A percentile compares a stretch with the other conserved stretches of the same genome.
phyloP scores from a whole-genome alignment of 2,888 invertebrate species.

The Hirtodrosophila trivittata region DNA sequence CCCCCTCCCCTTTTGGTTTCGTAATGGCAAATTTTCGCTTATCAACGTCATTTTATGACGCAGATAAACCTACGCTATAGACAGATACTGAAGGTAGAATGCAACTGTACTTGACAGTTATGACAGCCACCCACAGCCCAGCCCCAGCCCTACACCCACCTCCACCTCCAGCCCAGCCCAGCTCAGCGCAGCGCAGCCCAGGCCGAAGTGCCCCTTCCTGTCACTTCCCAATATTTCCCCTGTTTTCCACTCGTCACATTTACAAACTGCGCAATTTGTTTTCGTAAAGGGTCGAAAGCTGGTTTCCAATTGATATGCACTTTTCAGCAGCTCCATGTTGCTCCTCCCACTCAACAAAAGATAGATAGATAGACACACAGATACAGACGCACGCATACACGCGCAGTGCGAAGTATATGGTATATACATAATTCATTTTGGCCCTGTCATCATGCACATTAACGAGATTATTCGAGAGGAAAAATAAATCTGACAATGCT shows the following conservation, averaged over 20 bases:
- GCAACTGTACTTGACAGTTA: conserved; percentile 42
- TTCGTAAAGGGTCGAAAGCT: conserved; percentile 50
- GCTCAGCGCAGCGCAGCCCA: no score
- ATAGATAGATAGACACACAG: conserved; percentile 7
- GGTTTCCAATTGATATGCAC: conserved; percentile 63
- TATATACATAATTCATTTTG: no score
- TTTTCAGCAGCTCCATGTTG: conserved; percentile 22
- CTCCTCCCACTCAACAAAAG: conserved; percentile 1
- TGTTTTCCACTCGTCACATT: background rate
- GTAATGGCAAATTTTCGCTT: conserved; percentile 31
- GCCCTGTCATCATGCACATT: conserved; percentile 33
- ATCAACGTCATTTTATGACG: conserved; percentile 30
- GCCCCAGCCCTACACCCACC: no score
- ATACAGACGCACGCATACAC: background rate
- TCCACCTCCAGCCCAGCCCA: no score
- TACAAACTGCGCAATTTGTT: conserved; percentile 66
- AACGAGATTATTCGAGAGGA: conserved; percentile 26
- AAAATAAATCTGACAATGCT: conserved; percentile 16
- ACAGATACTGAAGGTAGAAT: conserved; percentile 28
- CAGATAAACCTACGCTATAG: conserved; percentile 8
- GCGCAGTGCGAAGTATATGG: no score
- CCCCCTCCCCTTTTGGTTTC: no score
- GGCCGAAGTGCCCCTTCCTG: background rate
- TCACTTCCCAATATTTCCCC: background rate
- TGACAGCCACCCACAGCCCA: no score